Conservation (phyloP, 2,797 vertebrate species). For the Hyperoplus lanceolatus region DNA sequence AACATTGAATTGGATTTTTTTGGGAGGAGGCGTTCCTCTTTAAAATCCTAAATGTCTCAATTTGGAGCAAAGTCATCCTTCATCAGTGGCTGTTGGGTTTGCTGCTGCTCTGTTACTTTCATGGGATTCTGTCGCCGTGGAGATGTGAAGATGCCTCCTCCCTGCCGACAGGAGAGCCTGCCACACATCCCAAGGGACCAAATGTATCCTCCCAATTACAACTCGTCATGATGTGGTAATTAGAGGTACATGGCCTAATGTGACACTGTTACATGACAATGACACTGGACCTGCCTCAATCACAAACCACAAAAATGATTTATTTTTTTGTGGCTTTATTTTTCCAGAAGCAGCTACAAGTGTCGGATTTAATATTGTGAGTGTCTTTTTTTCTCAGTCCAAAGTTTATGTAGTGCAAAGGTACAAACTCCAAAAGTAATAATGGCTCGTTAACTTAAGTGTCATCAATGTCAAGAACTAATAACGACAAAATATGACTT, state of each 20-base stretch:
- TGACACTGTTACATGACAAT: conserved; percentile 20
- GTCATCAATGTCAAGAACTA: not conserved
- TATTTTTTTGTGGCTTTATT: not conserved
- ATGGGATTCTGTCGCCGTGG: conserved; percentile 82
- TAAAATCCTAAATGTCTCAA: not conserved
- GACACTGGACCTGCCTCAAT: not conserved
- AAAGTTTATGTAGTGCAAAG: not conserved
- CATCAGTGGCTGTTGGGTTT: conserved; percentile 15
- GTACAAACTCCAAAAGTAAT: not conserved
- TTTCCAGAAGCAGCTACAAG: conserved; percentile 21
- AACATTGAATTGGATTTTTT: not conserved
- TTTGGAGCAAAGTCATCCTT: conserved; percentile 14
- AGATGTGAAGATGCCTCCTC: conserved; percentile 66
- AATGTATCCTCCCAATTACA: conserved; percentile 59
- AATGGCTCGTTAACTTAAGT: not conserved
- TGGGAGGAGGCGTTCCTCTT: not conserved
- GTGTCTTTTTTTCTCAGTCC: not conserved
- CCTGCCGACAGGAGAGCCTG: conserved; percentile 47
- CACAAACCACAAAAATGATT: not conserved
- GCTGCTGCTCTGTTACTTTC: conserved; percentile 61
- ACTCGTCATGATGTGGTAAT: conserved; percentile 63
- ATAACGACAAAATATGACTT: not conserved
- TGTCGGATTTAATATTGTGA: not conserved
- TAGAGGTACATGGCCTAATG: conserved; percentile 26
- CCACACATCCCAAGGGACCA: conserved; percentile 62